Base-by-base conservation (phyloP, 1,140 invertebrate species). In the Octopus bimaculoides region DNA sequence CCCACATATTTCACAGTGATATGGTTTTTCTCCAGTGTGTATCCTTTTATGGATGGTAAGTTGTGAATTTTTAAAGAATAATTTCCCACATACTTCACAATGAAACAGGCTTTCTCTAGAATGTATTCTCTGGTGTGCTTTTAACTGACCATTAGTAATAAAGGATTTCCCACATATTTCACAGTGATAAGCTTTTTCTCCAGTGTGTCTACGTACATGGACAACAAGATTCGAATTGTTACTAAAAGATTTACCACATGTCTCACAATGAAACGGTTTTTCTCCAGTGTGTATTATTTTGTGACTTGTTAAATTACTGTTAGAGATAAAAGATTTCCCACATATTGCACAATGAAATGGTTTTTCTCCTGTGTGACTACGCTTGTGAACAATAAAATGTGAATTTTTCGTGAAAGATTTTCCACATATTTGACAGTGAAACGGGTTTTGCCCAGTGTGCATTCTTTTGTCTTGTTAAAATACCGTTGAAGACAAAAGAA, bases 241-340 rank as follows among this genome's bases (percentile, higher is more conserved):
- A 71, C 53, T 56, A 77, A 78, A 81, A 41, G 77, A 53, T 73
- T 79, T 79, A 2, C 75, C 77, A 77, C 81, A 82, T 55, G 69
- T 14, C 10, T 4, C 52, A 78, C 81, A 82, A 41, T 6, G 14
- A 14, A 96, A 96, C 4, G 95, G 96, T 5, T 93, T 91, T 80
- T 94, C 93, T 41, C 26, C 26, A 0, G 95, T 96, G 87, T 96
- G 96, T 85, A 96, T 96, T 53, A 95, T 91, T 5, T 96, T 95
- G 88, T 96, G 96, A 76, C 96, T 89, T 88, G 96, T 96, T n/a
- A 97, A 91, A 87, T 96, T 96, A 89, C 96, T 95, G 87, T 96
- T 95, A 8, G 95, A 95, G 52, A 95, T 92, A 5, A 97, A 95
- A 86, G 77, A 89, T 89, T 86, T 92, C 88, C 81, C 78, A 81